Percentiles rank a stretch among this genome's conserved stretches.
These are phyloP conservation scores for Microtus pennsylvanicus DNA, from an alignment of 2,113 vertebrate species.

Conservation along the genomic window DNA sequence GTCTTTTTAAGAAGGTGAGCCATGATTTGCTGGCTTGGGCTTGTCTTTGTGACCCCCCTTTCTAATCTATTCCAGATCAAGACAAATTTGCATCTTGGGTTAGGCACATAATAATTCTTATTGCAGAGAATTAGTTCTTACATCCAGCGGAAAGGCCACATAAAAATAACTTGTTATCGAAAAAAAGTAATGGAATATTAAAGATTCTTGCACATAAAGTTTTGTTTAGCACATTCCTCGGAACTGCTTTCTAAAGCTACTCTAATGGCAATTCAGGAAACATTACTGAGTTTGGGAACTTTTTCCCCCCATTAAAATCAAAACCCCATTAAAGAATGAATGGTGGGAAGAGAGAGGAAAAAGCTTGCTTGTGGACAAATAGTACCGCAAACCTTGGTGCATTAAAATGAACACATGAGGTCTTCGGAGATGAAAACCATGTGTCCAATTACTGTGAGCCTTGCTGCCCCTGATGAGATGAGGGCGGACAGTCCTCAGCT, in stretches of 20 bases:
- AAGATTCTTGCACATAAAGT: conserved; percentile 57
- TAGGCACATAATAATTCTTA: conserved; percentile 62
- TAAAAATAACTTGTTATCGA: conserved; percentile 60
- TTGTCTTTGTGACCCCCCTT: not conserved
- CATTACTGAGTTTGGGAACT: conserved; percentile 59
- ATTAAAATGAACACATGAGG: conserved; percentile 65
- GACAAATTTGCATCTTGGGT: conserved; percentile 37
- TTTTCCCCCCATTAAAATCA: conserved; percentile 42
- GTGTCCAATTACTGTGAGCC: conserved; percentile 72
- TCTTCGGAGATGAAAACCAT: conserved; percentile 73
- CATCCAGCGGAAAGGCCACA: conserved; percentile 23
- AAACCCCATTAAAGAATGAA: conserved; percentile 59
- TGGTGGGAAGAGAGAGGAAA: conserved; percentile 28
- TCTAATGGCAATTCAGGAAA: conserved; percentile 68
- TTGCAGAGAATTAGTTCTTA: conserved; percentile 55
- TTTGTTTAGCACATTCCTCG: conserved; percentile 67
- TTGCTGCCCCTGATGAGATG: conserved; percentile 51
- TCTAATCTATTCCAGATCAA: conserved; percentile 61
- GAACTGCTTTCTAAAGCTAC: conserved; percentile 58
- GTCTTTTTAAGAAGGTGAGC: not conserved
- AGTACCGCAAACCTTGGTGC: conserved; percentile 62
- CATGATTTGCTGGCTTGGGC: not conserved
- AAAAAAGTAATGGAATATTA: conserved; percentile 62
- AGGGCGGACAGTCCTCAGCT: conserved; percentile 65
- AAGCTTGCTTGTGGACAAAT: conserved; percentile 75